Conservation (phyloP, 2,113 vertebrate species). For the Tyto alba region DNA sequence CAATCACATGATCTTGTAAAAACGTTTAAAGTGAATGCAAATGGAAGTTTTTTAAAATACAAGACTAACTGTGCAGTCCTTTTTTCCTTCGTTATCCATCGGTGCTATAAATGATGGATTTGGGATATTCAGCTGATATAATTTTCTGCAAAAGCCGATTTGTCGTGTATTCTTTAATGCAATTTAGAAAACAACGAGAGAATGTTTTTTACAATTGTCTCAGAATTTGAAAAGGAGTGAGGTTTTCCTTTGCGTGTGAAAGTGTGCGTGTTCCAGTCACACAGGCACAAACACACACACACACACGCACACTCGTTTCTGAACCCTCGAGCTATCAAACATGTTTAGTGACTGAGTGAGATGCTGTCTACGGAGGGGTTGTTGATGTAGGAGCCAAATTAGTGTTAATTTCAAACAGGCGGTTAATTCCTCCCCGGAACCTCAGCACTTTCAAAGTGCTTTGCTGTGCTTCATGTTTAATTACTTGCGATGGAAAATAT, state of each 20-base stretch:
- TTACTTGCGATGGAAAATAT: not conserved
- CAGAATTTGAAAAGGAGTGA: not conserved
- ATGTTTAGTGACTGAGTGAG: not conserved
- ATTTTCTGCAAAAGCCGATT: not conserved
- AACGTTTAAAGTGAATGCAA: not conserved
- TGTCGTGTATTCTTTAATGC: not conserved
- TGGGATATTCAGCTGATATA: not conserved
- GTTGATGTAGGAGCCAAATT: conserved; percentile 43
- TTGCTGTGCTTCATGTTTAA: not conserved
- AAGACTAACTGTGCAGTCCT: not conserved
- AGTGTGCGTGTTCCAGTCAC: not conserved
- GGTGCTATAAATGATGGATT: fast-evolving
- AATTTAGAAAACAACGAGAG: not conserved
- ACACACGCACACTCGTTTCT: not conserved
- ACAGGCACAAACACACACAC: not conserved
- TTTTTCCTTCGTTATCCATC: not conserved
- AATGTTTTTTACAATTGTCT: not conserved
- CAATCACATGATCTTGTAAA: not conserved
- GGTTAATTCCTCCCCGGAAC: not conserved
- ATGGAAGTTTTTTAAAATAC: not conserved
- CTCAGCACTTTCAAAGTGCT: not conserved
- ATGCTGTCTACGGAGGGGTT: not conserved
- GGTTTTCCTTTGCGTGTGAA: not conserved
- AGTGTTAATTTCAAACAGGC: conserved; percentile 56
- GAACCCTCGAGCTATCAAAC: conserved; percentile 11